phyloP scores from a whole-genome alignment of 2,797 vertebrate genomes.

The Karalla daura region DNA sequence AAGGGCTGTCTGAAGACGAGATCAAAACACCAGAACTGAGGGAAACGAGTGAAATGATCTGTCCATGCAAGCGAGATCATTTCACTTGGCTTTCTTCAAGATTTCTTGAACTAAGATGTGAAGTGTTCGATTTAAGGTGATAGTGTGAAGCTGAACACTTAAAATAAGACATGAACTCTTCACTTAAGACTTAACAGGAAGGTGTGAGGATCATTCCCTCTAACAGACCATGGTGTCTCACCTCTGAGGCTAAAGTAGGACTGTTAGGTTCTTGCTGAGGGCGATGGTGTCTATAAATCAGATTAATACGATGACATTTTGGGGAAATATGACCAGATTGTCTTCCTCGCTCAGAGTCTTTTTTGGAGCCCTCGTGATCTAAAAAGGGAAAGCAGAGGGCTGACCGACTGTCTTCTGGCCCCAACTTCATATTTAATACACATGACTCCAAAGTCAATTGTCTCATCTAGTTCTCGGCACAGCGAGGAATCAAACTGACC shows the following conservation, averaged over 20 bases:
- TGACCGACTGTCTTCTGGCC: not conserved
- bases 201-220: too few species aligned
- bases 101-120: too few species aligned
- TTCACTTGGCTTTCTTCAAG: too few species aligned
- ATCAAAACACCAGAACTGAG: too few species aligned
- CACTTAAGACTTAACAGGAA: too few species aligned
- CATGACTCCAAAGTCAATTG: not conserved
- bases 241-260: conserved; percentile 19
- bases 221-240: not conserved
- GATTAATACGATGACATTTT: not conserved
- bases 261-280: conserved; percentile 35
- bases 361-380: not conserved
- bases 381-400: too few species aligned
- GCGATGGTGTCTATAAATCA: conserved; percentile 36
- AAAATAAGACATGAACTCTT: too few species aligned
- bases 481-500: not conserved
- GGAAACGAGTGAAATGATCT: too few species aligned
- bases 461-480: conserved; percentile 14
- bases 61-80: conserved; percentile 24
- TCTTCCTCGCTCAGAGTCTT: not conserved
- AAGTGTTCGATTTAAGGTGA: too few species aligned
- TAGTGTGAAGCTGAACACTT: too few species aligned
- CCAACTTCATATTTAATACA: not conserved
- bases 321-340: not conserved
- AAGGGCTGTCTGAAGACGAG: too few species aligned